A percentile compares a stretch with the other conserved stretches of the same genome.
These are phyloP conservation scores for Eristalis tenax DNA, from an alignment of 2,888 invertebrate species.

Conservation along the genomic window DNA sequence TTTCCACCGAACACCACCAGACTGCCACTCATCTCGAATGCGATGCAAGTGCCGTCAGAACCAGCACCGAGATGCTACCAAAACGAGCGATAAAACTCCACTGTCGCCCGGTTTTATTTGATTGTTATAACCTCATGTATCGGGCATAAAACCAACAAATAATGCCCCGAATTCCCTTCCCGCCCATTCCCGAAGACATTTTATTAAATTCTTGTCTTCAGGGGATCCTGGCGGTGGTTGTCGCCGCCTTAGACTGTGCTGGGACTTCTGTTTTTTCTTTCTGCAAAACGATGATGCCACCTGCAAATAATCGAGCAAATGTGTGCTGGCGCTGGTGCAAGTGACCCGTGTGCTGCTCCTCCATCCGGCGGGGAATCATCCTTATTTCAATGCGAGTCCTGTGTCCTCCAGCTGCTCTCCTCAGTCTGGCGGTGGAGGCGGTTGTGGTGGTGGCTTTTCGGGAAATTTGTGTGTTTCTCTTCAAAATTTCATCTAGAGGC, in stretches of 20 bases:
- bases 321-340: background rate
- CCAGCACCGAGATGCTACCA: too few species aligned
- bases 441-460: conserved; percentile 12
- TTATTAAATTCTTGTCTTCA: conserved; percentile 43
- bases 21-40: background rate
- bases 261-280: too few species aligned
- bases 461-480: conserved; percentile 46
- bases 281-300: conserved; percentile 26
- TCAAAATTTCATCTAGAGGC: conserved; percentile 57
- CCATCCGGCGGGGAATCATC: background rate
- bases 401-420: background rate
- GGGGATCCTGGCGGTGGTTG: background rate
- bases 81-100: conserved; percentile 43
- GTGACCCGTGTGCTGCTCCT: conserved; percentile 35
- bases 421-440: background rate
- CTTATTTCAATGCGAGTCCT: conserved; percentile 54
- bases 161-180: conserved; percentile 41
- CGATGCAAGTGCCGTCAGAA: background rate
- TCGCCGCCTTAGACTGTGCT: background rate
- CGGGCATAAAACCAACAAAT: conserved; percentile 55
- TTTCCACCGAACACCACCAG: background rate
- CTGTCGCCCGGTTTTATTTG: conserved; percentile 60
- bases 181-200: conserved; percentile 49
- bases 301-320: conserved; percentile 60
- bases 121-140: conserved; percentile 64